Evolutionary conservation across 2,888 invertebrate genomes (phyloP).

Genomic region (Ormyrus labotus): DNA sequence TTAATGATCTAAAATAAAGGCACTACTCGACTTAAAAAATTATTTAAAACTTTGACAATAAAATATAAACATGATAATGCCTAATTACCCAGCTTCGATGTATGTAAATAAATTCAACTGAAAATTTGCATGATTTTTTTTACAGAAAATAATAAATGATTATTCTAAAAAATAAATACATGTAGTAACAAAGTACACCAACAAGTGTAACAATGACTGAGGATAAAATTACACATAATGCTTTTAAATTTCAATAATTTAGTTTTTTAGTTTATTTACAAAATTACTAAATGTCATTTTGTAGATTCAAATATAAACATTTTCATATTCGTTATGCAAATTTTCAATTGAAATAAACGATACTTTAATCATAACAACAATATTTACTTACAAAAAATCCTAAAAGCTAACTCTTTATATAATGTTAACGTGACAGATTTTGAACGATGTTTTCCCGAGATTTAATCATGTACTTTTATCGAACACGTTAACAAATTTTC

Average conservation of each 20-base stretch:
- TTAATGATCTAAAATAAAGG: slow-evolving; percentile 50
- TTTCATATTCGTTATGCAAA: slow-evolving; percentile 28
- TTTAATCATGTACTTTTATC: slow-evolving; percentile 48
- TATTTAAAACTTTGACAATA: slow-evolving; percentile 47
- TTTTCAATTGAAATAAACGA: slow-evolving; percentile 39
- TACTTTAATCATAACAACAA: slow-evolving; percentile 53
- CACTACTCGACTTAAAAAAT: slow-evolving; percentile 52
- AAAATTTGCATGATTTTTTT: slow-evolving; percentile 39
- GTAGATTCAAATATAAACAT: not conserved
- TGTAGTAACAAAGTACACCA: no score
- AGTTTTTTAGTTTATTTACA: slow-evolving; percentile 41
- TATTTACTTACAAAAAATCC: slow-evolving; percentile 25
- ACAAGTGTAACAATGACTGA: no score
- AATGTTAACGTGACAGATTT: slow-evolving; percentile 48
- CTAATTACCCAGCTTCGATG: slow-evolving; percentile 52
- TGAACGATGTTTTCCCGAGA: slow-evolving; percentile 53
- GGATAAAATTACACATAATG: no score
- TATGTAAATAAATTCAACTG: slow-evolving; percentile 41
- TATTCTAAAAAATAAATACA: not conserved
- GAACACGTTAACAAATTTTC: slow-evolving; percentile 54
- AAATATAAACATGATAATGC: slow-evolving; percentile 48
- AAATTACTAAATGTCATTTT: slow-evolving; percentile 51
- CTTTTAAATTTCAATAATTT: slow-evolving; percentile 6
- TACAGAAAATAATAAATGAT: not conserved
- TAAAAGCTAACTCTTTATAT: slow-evolving; percentile 43